Percentiles rank a stretch among this genome's conserved stretches.
Evolutionary conservation across 2,113 vertebrate species (phyloP).

Genomic region (Mormyrus iriodes): DNA sequence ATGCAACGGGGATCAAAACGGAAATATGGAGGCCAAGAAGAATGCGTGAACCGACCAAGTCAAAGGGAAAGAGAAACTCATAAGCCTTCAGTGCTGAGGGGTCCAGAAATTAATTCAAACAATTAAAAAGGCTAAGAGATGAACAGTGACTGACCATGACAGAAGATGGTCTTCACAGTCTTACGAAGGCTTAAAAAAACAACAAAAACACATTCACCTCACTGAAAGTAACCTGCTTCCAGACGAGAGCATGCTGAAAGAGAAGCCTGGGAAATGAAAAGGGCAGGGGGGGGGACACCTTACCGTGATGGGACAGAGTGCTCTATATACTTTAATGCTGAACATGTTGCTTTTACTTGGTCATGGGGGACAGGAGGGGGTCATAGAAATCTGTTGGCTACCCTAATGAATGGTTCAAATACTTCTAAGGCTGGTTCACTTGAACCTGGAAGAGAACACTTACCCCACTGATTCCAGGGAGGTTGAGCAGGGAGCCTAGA

Average conservation of each 20-base stretch:
- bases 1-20: not conserved
- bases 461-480: constrained; percentile 93
- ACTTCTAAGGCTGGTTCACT: not conserved
- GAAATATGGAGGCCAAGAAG: not conserved
- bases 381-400: not conserved
- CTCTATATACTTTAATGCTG: not conserved
- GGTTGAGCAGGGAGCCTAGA: constrained; percentile 89
- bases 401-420: not conserved
- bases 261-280: not conserved
- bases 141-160: constrained; percentile 85
- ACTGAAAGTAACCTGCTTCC: not conserved
- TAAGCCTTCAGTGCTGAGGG: not conserved
- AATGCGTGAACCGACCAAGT: not conserved
- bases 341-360: not conserved
- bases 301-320: not conserved
- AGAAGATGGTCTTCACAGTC: constrained; percentile 81
- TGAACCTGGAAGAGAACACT: constrained; percentile 52
- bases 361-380: not conserved
- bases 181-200: constrained; percentile 84
- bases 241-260: not conserved
- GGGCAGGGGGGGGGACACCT: not conserved
- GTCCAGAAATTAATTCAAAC: not conserved
- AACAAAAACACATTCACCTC: constrained; percentile 51
- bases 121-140: constrained; percentile 42
- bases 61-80: not conserved